Base-by-base conservation (phyloP, 2,888 invertebrate species). In the Troides oblongomaculatus region DNA sequence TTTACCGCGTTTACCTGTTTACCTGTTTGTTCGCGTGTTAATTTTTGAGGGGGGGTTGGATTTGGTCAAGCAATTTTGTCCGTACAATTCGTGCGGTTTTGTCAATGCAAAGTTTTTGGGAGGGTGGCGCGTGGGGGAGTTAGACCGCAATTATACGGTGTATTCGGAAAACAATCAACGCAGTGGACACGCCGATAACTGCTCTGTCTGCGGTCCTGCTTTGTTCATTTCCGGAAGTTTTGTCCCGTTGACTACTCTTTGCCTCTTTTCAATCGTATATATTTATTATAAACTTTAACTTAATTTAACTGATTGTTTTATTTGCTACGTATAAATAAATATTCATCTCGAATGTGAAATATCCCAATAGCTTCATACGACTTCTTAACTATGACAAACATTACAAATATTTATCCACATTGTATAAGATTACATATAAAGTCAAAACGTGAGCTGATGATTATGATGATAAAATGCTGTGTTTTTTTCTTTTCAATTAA, bases 131-230 rank as follows among this genome's bases (percentile, higher is more conserved):
- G 43, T 10, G 46, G 46, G 46, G 46, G 4, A 3, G 46, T 14
- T 46, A 14, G 57, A 80, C 84, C 83, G 77, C 87, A 85, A 82
- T 83, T 80, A 78, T 78, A 84, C 84, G 81, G 74, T 77, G 73
- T 80, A 61, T 85, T 84, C 74, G 78, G 84, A 81, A 86, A 85
- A 87, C 87, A 90, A 88, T 88, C 83, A 85, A 81, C 79, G 74
- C 73, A 76, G 72, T 74, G 77, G 74, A 80, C 78, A 76, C 78
- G 75, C 72, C 75, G 70, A 74, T 79, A 75, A 77, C 81, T 74
- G 77, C 78, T 72, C 74, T 63, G 78, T 70, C 68, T 79, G 78
- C 68, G 79, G 78, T 77, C 67, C 57, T 25, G 50, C 63, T 63
- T 72, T 64, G 21, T 70, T 66, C 66, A 67, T 67, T 60, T 70